Evolutionary conservation across 2,113 vertebrate genomes (phyloP).

Genomic region (Pandion haliaetus): DNA sequence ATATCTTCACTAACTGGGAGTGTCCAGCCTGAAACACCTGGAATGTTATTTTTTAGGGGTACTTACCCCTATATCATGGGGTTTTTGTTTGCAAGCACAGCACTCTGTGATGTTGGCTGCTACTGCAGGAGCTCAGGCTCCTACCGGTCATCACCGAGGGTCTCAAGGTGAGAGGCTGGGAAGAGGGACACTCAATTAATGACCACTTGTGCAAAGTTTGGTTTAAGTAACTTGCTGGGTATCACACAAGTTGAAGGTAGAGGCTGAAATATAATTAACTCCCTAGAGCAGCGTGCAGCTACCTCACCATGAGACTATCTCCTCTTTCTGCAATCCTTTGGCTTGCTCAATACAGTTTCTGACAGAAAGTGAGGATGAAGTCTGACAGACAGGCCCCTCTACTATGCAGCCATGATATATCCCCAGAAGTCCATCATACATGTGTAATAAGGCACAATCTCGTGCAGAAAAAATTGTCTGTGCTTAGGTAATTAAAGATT

Average conservation of each 20-base stretch:
- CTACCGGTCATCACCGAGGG: not conserved
- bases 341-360: not conserved
- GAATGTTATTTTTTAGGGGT: not conserved
- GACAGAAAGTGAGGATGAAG: not conserved
- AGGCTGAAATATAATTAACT: not conserved
- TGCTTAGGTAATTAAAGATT: not conserved
- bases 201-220: not conserved
- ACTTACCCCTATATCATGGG: not conserved
- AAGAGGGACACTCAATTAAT: not conserved
- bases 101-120: not conserved
- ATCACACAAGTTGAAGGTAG: not conserved
- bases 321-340: not conserved
- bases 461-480: not conserved
- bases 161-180: not conserved
- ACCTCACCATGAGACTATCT: not conserved
- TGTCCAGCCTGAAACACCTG: not conserved
- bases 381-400: not conserved
- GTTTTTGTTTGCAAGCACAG: not conserved
- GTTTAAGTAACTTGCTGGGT: not conserved
- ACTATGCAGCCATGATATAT: not conserved
- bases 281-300: not conserved
- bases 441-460: not conserved
- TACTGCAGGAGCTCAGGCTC: not conserved
- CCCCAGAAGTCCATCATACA: not conserved
- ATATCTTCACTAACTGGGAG: not conserved